Percentiles rank a stretch among this genome's conserved stretches.
Evolutionary conservation across 2,888 invertebrate species (phyloP).

Genomic region (Drosophila fulvimacula): DNA sequence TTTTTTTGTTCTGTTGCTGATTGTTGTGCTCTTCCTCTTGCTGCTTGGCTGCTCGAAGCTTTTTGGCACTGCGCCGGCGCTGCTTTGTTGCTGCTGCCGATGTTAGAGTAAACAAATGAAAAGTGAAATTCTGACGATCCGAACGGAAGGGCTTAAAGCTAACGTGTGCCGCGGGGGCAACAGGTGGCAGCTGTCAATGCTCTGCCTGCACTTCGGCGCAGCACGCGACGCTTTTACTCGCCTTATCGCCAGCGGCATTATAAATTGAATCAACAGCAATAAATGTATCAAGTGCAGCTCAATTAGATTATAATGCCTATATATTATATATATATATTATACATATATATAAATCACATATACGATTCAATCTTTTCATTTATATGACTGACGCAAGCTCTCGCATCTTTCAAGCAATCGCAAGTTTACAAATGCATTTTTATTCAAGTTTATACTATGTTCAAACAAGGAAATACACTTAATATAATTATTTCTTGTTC

Average conservation of each 20-base stretch:
- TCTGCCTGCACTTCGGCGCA: slow-evolving; percentile 41
- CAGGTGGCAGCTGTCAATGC: slow-evolving; percentile 20
- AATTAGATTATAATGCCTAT: slow-evolving; percentile 12
- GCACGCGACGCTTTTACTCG: slow-evolving; percentile 39
- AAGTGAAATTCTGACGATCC: slow-evolving; percentile 63
- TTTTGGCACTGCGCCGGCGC: slow-evolving; percentile 56
- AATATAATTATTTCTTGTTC: not conserved
- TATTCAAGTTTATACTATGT: not conserved
- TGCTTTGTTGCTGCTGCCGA: slow-evolving; percentile 23
- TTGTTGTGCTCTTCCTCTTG: slow-evolving; percentile 11
- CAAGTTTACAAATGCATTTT: not conserved
- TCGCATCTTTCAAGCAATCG: not conserved
- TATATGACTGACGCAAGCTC: not conserved
- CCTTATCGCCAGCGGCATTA: slow-evolving; percentile 34
- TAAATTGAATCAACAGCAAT: slow-evolving; percentile 12
- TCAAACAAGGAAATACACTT: slow-evolving; percentile 1
- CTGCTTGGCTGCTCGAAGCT: slow-evolving; percentile 48
- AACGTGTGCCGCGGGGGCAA: not conserved
- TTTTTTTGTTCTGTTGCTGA: slow-evolving; percentile 8
- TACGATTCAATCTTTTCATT: slow-evolving; percentile 14
- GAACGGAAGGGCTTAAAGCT: slow-evolving; percentile 13
- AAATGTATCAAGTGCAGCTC: slow-evolving; percentile 15
- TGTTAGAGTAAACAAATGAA: slow-evolving; percentile 33
- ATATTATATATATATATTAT: not conserved
- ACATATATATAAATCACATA: not conserved